phyloP scores from a whole-genome alignment of 2,113 vertebrate species.

The Poecile atricapillus region DNA sequence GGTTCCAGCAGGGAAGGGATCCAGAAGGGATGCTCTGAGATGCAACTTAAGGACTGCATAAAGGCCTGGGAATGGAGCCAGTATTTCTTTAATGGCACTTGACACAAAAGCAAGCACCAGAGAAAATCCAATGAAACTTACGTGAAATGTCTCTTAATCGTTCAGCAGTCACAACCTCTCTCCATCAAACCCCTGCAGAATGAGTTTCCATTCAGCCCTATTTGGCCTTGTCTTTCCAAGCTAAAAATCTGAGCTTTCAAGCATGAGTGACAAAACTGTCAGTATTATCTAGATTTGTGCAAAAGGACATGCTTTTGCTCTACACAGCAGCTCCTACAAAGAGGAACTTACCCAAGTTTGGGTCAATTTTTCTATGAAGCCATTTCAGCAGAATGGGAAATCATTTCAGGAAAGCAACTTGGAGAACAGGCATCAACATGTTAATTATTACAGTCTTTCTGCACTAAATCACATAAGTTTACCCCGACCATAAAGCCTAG shows the following conservation, averaged over 20 bases:
- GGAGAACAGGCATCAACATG: neutral
- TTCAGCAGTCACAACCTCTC: neutral
- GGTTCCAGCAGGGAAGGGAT: accelerated
- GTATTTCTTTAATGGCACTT: neutral
- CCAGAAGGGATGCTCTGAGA: neutral
- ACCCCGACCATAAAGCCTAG: neutral
- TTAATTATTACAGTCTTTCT: neutral
- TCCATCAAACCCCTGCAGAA: neutral
- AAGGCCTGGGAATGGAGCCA: neutral
- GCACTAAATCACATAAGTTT: neutral
- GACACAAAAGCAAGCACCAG: neutral
- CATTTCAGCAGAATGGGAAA: neutral
- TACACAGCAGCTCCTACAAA: neutral
- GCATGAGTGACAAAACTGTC: neutral
- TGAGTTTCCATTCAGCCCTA: neutral
- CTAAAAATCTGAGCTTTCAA: neutral
- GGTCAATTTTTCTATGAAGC: neutral
- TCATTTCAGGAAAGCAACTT: neutral
- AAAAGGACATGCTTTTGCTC: neutral
- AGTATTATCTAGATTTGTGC: neutral
- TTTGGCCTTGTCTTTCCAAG: neutral
- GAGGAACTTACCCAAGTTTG: neutral
- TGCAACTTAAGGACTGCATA: accelerated
- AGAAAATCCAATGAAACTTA: neutral
- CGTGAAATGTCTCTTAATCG: slow-evolving; percentile 6